Evolutionary conservation across 2,797 vertebrate genomes (phyloP), one percentile per base, ranked within the genome.

Genomic region (Otus scops): DNA sequence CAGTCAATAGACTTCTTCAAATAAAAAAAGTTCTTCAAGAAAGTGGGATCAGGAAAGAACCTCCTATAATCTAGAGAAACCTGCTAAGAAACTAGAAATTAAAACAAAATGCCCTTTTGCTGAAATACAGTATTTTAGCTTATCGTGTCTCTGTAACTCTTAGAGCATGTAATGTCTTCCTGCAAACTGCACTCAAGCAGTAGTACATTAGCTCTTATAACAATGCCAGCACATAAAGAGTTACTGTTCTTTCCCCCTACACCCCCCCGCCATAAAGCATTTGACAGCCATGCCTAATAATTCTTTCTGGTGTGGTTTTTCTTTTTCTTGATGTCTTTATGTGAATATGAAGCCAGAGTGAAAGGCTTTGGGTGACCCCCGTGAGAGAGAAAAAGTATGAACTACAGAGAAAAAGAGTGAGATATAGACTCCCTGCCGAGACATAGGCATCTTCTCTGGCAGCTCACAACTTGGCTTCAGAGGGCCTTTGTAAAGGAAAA

Each of bases 221-320:
- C 91, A 96, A 97, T 96, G 89, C 94, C 96, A 95, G 97, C 95
- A 76, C 71, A 67, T 71, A 95, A 97, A 98, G 97, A 95, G 98
- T 98, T 98, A 97, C 94, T 77, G 95, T 78, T 88, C 82, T 92
- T 88, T 81, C 92, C 93, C 92, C 93, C 90, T 18, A 16, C 85
- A 4, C 27, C 91, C 65, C 81, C 94, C 60, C 67, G 95, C 92
- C 96, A 97, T 96, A 99, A 98, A 99, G 99, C 98, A 96, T 97
- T 97, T 99, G 99, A 99, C 99, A 99, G 98, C 98, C 99, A 98
- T 99, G 99, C 98, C 99, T 99, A 99, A 99, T 99, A 99, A 99
- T 99, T 99, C 99, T 99, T 99, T 99, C 99, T 98, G 98, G 98
- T 98, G 98, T 98, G 94, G 97, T 98, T 98, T 98, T 98, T 98